Base-by-base conservation (phyloP, 2,113 vertebrate genomes). In the Centropus unirufus region DNA sequence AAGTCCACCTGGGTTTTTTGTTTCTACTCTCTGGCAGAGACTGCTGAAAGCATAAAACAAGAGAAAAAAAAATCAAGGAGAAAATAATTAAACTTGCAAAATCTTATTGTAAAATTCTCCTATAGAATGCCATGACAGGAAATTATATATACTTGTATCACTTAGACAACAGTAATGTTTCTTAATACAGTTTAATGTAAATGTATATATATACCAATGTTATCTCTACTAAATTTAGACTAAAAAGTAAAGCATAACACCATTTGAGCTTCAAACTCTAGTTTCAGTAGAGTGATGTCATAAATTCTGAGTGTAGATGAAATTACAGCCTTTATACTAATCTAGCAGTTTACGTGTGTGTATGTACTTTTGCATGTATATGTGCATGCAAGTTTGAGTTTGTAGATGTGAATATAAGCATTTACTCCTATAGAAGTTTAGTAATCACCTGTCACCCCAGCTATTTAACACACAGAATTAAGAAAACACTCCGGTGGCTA, bases 241-340 rank as follows among this genome's bases (percentile, higher is more conserved):
- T 89, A 82, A 79, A 82, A 94, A 95, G 92, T 90, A 86, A 89
- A 96, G 29, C 16, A 0, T 76, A 61, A 40, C n/a, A 70, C 39
- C 39, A 39, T 52, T 27, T 49, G 30, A 67, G 15, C 26, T 92
- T 94, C 52, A 87, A 79, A 57, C 27, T 80, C 17, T 59, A 70
- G 92, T 96, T 97, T 92, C 57, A 77, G 51, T 58, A 58, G 61
- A 51, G 7, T 82, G 57, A 90, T 77, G 6, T 55, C 24, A 92
- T 92, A 93, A 92, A 96, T 87, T 96, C 34, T 69, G 63, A 94
- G 42, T 68, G 76, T 30, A 90, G 76, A 92, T 85, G 21, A 97
- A 95, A 95, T 96, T 87, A 72, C 21, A 93, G 47, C 16, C 49
- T 90, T 91, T 82, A 58, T 77, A 88, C 55, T 89, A 63, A 8